A percentile compares a stretch with the other conserved stretches of the same genome.
Evolutionary conservation across 2,113 vertebrate species (phyloP).

Genomic region (Ictidomys tridecemlineatus): DNA sequence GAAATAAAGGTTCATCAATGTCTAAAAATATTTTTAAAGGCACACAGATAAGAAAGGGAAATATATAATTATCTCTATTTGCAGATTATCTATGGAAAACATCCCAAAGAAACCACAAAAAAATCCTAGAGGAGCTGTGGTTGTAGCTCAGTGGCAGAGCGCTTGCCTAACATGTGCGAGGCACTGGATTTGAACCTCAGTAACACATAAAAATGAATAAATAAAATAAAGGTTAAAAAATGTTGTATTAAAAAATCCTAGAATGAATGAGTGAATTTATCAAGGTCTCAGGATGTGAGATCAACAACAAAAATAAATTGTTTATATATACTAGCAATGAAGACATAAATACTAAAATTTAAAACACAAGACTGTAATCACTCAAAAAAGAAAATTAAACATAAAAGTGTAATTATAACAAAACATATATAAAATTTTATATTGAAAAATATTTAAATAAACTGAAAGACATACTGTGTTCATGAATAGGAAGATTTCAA

Average conservation of each 20-base stretch:
- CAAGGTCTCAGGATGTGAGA: background rate
- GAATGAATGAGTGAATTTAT: slow-evolving; percentile 10
- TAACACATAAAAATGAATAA: too few species aligned
- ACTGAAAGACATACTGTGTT: background rate
- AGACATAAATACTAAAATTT: background rate
- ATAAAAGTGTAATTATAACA: background rate
- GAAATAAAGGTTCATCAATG: too few species aligned
- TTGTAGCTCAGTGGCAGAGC: too few species aligned
- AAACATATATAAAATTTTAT: background rate
- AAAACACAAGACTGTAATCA: background rate
- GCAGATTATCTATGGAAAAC: background rate
- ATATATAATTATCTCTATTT: background rate
- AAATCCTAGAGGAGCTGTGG: too few species aligned
- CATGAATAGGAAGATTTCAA: slow-evolving; percentile 18
- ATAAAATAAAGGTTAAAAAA: too few species aligned
- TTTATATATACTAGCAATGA: background rate
- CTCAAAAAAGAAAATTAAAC: slow-evolving; percentile 10
- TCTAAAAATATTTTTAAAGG: too few species aligned
- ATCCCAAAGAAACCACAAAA: background rate
- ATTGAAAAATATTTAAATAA: slow-evolving; percentile 12
- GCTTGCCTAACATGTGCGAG: too few species aligned
- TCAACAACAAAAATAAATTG: background rate
- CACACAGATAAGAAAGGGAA: background rate
- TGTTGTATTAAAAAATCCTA: background rate
- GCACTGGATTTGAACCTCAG: too few species aligned